These are phyloP conservation scores for Setipinna tenuifilis DNA, from an alignment of 2,797 vertebrate species.

Conservation along the genomic window DNA sequence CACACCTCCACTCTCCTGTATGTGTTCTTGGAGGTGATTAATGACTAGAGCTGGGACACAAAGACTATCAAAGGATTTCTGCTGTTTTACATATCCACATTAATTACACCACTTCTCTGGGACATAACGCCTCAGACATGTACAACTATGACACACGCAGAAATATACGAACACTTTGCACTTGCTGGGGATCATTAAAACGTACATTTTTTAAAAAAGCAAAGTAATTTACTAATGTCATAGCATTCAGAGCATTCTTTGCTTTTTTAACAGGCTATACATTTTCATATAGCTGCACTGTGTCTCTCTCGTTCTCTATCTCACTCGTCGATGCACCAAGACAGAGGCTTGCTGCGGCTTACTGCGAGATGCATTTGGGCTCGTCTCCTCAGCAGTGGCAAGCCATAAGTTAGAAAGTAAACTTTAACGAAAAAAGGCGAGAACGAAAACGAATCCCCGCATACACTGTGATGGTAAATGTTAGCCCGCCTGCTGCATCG, in stretches of 20 bases:
- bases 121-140: conserved; percentile 41
- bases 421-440: conserved; percentile 74
- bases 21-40: conserved; percentile 73
- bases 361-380: too few species aligned
- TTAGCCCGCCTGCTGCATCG: conserved; percentile 92
- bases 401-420: conserved; percentile 70
- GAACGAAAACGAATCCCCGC: conserved; percentile 85
- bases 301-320: conserved; percentile 57
- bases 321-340: not conserved
- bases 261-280: not conserved
- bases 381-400: conserved; percentile 50
- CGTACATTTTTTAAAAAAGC: not conserved
- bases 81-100: conserved; percentile 69
- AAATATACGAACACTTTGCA: not conserved
- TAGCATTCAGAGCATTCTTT: not conserved
- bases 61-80: conserved; percentile 68
- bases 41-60: conserved; percentile 73
- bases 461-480: conserved; percentile 85
- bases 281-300: not conserved
- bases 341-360: too few species aligned
- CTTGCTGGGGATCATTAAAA: conserved; percentile 20
- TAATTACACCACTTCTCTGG: conserved; percentile 71
- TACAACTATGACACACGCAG: conserved; percentile 29
- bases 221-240: not conserved
- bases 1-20: not conserved